Base-by-base conservation (phyloP, 2,113 vertebrate species). In the Aegypius monachus region DNA sequence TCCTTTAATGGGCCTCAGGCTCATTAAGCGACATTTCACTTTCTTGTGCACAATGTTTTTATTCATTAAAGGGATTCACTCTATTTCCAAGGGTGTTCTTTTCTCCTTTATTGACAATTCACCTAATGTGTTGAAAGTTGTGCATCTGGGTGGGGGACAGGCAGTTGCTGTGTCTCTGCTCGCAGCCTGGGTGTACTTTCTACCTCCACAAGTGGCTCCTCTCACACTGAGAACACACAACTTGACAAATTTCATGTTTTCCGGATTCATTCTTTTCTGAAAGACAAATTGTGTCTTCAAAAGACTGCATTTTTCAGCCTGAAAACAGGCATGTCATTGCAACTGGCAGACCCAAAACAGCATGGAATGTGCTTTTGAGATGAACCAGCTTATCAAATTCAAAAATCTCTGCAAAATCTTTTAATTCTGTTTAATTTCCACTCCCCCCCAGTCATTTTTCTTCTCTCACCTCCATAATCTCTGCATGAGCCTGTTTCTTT, bases 21-120 rank as follows among this genome's bases (percentile, higher is more conserved):
- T 92, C 95, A 93, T 95, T 92, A 89, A 88, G 92, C 29, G 6
- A 81, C 80, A 81, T 92, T 93, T 86, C 48, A 65, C 68, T 95
- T 89, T 91, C 88, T 81, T 8, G 0, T 55, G 56, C 34, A 59
- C n/a, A 73, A 82, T 42, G 59, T 50, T 86, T 95, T 96, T 93
- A 73, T 83, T 96, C 85, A 67, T 86, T 83, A 77, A 78, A 86
- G 42, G 59, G 90, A 93, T 92, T 88, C 88, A 81, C 68, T 92
- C 56, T 50, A 3, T 84, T 92, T 96, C 82, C 82, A 84, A 73
- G 18, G 22, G 38, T 53, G 32, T 16, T 82, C 34, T 90, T 90
- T 82, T 38, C 59, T 62, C 40, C 42, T 73, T 88, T 80, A 81
- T 27, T 65, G 86, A 62, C 45, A 74, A 66, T 86, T 93, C 75